phyloP scores from a whole-genome alignment of 2,797 vertebrate species.

The Takifugu rubripes region DNA sequence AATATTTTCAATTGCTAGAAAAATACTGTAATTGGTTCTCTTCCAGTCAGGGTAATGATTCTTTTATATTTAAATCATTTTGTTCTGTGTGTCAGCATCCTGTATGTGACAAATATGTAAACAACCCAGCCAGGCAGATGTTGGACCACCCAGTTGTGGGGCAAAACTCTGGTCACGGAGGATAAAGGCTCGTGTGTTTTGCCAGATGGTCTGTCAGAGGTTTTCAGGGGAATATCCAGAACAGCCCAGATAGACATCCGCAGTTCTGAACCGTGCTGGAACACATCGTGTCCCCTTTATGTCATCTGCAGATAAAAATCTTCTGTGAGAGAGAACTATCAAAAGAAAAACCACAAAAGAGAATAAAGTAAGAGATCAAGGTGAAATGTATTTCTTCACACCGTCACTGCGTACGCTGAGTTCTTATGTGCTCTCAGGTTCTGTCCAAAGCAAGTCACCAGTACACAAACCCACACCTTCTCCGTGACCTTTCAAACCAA shows the following conservation, averaged over 20 bases:
- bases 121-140: conserved; percentile 41
- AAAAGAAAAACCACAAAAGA: too few species aligned
- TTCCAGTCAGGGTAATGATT: too few species aligned
- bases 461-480: too few species aligned
- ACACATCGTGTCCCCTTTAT: not conserved
- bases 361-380: too few species aligned
- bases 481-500: too few species aligned
- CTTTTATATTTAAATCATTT: not conserved
- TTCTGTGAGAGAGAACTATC: not conserved
- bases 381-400: too few species aligned
- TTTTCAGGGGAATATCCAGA: conserved; percentile 14
- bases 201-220: conserved; percentile 1
- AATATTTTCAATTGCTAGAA: too few species aligned
- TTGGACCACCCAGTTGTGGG: conserved; percentile 29
- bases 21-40: too few species aligned
- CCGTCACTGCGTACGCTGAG: too few species aligned
- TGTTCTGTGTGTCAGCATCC: not conserved
- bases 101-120: conserved; percentile 27
- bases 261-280: not conserved
- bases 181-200: conserved; percentile 17
- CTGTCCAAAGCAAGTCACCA: too few species aligned
- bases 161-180: conserved; percentile 5
- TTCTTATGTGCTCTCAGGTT: too few species aligned
- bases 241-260: conserved; percentile 3
- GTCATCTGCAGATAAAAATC: not conserved